Evolutionary conservation across 2,888 invertebrate species (phyloP), one percentile per base, ranked within the genome.

Genomic region (Folsomia candida): DNA sequence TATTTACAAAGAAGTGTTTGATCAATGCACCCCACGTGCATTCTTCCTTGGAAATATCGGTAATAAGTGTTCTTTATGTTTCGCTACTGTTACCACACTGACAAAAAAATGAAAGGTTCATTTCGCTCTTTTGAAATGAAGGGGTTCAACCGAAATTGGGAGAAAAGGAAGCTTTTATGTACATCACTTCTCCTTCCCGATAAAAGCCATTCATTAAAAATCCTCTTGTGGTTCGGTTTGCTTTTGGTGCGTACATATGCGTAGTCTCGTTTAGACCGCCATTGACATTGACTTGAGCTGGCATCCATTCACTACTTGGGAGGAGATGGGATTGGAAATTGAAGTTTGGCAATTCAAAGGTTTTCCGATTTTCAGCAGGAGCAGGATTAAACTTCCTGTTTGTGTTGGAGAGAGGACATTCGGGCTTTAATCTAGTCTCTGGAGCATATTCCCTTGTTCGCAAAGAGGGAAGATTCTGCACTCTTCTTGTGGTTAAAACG

Each of bases 141-240:
- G 20, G 18, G 54, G 54, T 54, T 54, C 37, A 37, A 14, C n/a
- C 9, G 47, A 47, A 47, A 47, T 11, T 18, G 47, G 9, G 9
- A 18, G 22, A 6, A 54, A 54, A 54, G 20, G 54, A 37, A 37
- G 37, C 37, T 37, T 37, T 37, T 20, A 47, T 47, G 18, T 47
- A 54, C 18, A 54, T 4, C 4, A 20, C 54, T 14, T 14, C n/a
- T 54, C 20, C 54, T 54, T 54, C 47, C 47, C 18, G 54, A 20
- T 54, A 54, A 54, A 54, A 54, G 54, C 6, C 6, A 54, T 54
- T 54, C 54, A 54, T 54, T 54, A 54, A 54, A 54, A 54, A 54
- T 54, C 54, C 54, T 54, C 54, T 54, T 54, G 54, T 54, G 54
- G 54, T 54, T n/a, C n/a, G n/a, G n/a, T n/a, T n/a, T n/a, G n/a